phyloP scores from a whole-genome alignment of 2,113 vertebrate species.

The Zosterops borbonicus region DNA sequence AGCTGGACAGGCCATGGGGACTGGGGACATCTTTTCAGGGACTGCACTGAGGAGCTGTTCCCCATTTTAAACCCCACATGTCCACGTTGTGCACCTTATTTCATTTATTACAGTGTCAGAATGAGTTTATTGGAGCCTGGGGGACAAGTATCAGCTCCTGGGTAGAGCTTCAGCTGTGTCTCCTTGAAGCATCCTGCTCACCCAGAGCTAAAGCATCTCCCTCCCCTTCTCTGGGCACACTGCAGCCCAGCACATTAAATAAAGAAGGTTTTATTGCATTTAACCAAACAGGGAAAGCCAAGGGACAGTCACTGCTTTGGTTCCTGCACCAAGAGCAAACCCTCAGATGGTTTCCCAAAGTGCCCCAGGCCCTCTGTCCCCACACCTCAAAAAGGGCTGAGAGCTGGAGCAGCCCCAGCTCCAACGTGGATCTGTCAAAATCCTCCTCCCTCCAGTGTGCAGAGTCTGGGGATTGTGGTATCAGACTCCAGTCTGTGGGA shows the following conservation, averaged over 20 bases:
- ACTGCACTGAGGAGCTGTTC: background rate
- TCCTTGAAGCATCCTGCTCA: background rate
- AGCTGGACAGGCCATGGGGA: background rate
- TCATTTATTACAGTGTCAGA: background rate
- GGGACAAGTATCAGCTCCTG: background rate
- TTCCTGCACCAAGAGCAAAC: background rate
- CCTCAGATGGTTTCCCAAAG: background rate
- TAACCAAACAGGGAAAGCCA: background rate
- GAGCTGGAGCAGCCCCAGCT: background rate
- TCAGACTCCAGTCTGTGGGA: background rate
- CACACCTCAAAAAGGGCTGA: background rate
- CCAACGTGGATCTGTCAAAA: accelerated
- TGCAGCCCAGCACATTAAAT: background rate
- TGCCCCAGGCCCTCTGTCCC: background rate
- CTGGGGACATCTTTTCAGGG: background rate
- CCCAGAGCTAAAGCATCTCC: background rate
- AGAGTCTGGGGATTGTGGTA: background rate
- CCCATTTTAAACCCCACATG: background rate
- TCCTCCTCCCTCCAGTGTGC: background rate
- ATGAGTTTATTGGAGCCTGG: background rate
- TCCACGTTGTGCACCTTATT: background rate
- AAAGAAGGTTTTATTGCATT: background rate
- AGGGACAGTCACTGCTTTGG: background rate
- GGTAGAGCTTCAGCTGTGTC: background rate
- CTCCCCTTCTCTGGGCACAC: background rate